Conservation (phyloP, 1,140 invertebrate genomes). For the Dryas iulia region DNA sequence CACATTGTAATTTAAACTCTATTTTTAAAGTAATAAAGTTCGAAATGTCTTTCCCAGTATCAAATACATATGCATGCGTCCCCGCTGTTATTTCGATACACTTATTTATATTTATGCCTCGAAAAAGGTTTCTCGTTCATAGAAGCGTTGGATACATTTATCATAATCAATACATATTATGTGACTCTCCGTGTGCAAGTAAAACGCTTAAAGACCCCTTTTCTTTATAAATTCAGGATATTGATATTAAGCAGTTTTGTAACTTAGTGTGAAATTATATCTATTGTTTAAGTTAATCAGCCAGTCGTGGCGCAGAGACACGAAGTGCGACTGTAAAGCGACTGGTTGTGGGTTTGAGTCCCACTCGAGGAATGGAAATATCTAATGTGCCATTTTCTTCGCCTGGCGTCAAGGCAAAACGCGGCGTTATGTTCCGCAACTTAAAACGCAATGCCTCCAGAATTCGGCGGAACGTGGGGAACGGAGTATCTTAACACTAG, state of each 20-base stretch:
- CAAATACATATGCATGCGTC: constrained; percentile 37
- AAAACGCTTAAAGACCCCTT: not conserved
- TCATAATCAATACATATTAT: constrained; percentile 38
- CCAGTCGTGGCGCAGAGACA: not conserved
- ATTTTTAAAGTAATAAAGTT: constrained; percentile 7
- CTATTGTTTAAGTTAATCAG: too few species aligned
- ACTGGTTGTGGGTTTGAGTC: too few species aligned
- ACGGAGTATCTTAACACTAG: too few species aligned
- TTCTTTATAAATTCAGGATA: not conserved
- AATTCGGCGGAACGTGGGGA: too few species aligned
- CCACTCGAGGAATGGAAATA: too few species aligned
- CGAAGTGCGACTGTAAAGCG: too few species aligned
- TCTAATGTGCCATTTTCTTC: too few species aligned
- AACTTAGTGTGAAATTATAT: too few species aligned
- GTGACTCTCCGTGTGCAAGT: constrained; percentile 3
- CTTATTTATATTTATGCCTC: constrained; percentile 35
- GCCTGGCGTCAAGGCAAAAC: too few species aligned
- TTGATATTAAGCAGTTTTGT: too few species aligned
- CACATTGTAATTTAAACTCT: not conserved
- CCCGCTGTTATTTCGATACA: constrained; percentile 34
- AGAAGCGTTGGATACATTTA: constrained; percentile 34
- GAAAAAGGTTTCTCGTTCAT: constrained; percentile 38
- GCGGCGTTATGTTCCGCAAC: too few species aligned
- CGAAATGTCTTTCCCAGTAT: not conserved
- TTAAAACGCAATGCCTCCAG: too few species aligned